A percentile compares a stretch with the other conserved stretches of the same genome.
Conservation (phyloP, 2,113 vertebrate species). For the Heptranchias perlo region DNA sequence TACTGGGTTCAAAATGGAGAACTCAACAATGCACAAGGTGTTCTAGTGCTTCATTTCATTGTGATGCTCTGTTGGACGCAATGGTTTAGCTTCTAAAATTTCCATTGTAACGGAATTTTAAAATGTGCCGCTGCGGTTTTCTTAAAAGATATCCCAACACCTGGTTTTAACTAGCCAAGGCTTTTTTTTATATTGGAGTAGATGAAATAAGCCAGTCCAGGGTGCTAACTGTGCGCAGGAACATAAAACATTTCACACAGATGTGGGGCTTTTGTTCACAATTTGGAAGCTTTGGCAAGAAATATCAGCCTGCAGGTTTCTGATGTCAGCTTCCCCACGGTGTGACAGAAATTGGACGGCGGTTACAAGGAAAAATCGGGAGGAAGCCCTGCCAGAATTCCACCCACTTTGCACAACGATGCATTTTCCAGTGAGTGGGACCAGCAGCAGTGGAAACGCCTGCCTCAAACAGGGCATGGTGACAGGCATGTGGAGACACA, state of each 20-base stretch:
- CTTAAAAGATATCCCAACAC: neutral
- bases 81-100: neutral
- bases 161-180: neutral
- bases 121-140: neutral
- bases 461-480: too few species aligned
- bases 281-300: neutral
- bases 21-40: neutral
- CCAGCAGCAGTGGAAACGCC: too few species aligned
- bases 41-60: neutral
- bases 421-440: neutral
- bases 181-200: neutral
- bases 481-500: neutral
- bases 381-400: neutral
- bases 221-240: neutral
- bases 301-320: neutral
- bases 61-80: neutral
- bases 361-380: neutral
- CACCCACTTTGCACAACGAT: neutral
- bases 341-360: neutral
- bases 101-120: neutral
- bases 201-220: neutral
- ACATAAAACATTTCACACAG: neutral
- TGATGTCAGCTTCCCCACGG: neutral
- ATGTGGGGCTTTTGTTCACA: neutral
- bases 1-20: neutral